Base-by-base conservation (phyloP, 2,888 invertebrate genomes). In the Platycheirus albimanus region DNA sequence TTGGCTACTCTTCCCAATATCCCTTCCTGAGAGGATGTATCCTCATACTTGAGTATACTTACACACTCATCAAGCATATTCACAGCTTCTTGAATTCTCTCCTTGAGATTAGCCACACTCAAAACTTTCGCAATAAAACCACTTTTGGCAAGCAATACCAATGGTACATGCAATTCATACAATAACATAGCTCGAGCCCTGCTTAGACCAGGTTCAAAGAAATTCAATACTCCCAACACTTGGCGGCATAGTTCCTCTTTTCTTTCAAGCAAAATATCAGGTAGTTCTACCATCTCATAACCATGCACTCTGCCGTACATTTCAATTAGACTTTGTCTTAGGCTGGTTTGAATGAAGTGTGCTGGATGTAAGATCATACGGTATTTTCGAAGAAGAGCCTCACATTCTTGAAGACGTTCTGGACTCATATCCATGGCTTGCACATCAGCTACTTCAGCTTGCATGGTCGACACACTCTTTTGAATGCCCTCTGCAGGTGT, bases 161-260 rank as follows among this genome's bases (percentile, higher is more conserved):
- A 87, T 0, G 96, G 96, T 0, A 95, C 95, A 87, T 97, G 96
- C 11, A 96, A 90, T 89, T 97, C 97, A 88, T 96, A 97, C 20
- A 96, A 89, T 86, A 95, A 93, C 91, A 95, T 93, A 10, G 95
- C 96, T 91, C 96, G 93, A 87, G 96, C 93, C 85, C 97, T 92
- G 49, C 94, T 95, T 66, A 94, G 92, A 1, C 97, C 97, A 0
- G 97, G 96, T 85, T 95, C 95, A 63, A 97, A 92, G 30, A 94
- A 91, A 87, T 96, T 93, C 13, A 96, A 90, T 5, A 95, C 93
- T 56, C 92, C 91, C 17, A 97, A 90, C 3, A 96, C 90, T 28
- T 94, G 91, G 11, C 93, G 92, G 86, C 96, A 96, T 75, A 96
- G 91, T 81, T 95, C 94, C 0, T 94, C 93, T 90, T 96, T 97